Base-by-base conservation (phyloP, 2,113 vertebrate species). In the Mus pahari region DNA sequence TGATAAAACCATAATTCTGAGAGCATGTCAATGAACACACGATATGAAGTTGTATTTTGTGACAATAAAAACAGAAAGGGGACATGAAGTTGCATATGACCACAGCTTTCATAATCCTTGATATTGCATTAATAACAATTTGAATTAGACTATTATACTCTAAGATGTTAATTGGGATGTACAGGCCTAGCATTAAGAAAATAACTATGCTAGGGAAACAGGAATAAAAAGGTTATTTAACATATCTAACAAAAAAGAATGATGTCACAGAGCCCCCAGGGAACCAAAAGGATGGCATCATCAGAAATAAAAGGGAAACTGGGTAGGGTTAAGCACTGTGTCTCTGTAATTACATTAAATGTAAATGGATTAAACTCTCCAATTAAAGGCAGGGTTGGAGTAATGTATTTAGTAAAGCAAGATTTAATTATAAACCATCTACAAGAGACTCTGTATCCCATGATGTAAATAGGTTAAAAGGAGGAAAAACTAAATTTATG, bases 241-340 rank as follows among this genome's bases (percentile, higher is more conserved):
- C 45, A 36, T 73, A 60, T 73, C 20, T 73, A 92, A 58, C 20
- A 73, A 39, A 83, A 73, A 62, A 74, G 53, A 90, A 64, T 71
- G 86, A 88, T 55, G 53, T 71, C 84, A 70, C 36, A 20, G 73
- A 78, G 58, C 20, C 5, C 24, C 10, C 64, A 78, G 68, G 16
- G 42, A 79, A 68, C 36, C 24, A 66, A 79, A 78, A 88, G 16
- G 24, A 68, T 39, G 9, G 11, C 74, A 78, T 22, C 13, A 48
- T 86, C 26, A 19, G 48, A 92, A 75, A 92, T 13, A 77, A 86
- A 50, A 20, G 50, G 45, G n/a, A 92, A 92, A 77, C 31, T 92
- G 62, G 45, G 45, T 60, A 77, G 24, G 45, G 58, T 13, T 48
- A 75, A 86, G 36, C 74, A 33, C 17, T 86, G 17, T n/a, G 33